Conservation (phyloP, 2,888 invertebrate species). For the Dolichomitus sp. region DNA sequence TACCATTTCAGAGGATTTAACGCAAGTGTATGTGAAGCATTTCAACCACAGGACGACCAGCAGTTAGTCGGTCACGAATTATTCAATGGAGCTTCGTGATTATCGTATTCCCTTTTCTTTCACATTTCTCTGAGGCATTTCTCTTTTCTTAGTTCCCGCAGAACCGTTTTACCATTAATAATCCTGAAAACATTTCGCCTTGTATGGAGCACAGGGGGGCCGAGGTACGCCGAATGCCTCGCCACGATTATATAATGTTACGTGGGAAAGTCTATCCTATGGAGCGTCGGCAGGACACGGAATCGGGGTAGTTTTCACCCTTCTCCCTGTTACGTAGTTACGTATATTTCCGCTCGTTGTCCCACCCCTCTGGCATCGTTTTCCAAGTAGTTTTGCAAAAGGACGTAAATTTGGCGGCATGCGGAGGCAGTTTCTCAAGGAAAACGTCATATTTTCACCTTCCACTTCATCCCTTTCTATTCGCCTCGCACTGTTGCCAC, state of each 20-base stretch:
- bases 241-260: conserved; percentile 50
- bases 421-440: conserved; percentile 49
- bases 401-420: conserved; percentile 66
- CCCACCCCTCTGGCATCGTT: conserved; percentile 23
- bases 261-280: conserved; percentile 28
- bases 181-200: conserved; percentile 65
- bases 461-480: conserved; percentile 33
- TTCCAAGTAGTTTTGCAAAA: conserved; percentile 41
- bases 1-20: not conserved
- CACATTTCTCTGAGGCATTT: conserved; percentile 16
- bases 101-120: conserved; percentile 45
- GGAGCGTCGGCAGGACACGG: not conserved
- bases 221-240: conserved; percentile 20
- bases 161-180: conserved; percentile 59
- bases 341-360: conserved; percentile 4
- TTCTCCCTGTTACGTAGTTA: not conserved
- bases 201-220: conserved; percentile 27
- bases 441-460: conserved; percentile 61
- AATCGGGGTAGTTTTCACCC: conserved; percentile 36
- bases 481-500: not conserved
- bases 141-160: conserved; percentile 27
- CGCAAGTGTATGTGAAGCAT: not conserved
- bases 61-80: conserved; percentile 40
- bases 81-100: conserved; percentile 44
- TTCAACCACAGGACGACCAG: conserved; percentile 1